phyloP scores from a whole-genome alignment of 2,113 vertebrate genomes.

The Callorhinus ursinus region DNA sequence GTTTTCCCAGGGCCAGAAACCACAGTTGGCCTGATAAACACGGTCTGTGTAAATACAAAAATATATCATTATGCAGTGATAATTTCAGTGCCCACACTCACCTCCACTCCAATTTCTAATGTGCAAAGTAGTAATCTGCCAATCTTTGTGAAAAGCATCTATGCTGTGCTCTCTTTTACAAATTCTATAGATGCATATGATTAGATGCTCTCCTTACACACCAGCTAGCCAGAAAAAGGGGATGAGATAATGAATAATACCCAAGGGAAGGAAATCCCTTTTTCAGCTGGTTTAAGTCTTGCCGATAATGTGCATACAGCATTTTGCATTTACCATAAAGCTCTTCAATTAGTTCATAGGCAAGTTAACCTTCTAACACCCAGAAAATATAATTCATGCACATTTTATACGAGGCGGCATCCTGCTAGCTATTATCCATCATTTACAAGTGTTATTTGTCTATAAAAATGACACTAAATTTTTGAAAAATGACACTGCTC shows the following conservation, averaged over 20 bases:
- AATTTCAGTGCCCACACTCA: neutral
- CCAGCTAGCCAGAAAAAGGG: slow-evolving; percentile 72
- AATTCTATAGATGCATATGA: slow-evolving; percentile 70
- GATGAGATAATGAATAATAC: slow-evolving; percentile 75
- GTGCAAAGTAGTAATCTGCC: slow-evolving; percentile 60
- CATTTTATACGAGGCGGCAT: slow-evolving; percentile 84
- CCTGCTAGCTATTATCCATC: slow-evolving; percentile 89
- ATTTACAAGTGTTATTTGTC: slow-evolving; percentile 91
- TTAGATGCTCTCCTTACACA: slow-evolving; percentile 67
- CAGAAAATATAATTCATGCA: slow-evolving; percentile 87
- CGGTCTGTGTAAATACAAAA: neutral
- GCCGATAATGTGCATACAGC: slow-evolving; percentile 76
- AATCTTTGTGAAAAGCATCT: slow-evolving; percentile 63
- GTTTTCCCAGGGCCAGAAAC: slow-evolving; percentile 3
- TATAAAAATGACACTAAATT: slow-evolving; percentile 91
- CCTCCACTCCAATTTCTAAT: slow-evolving; percentile 9
- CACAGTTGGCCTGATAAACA: slow-evolving; percentile 10
- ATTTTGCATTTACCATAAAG: slow-evolving; percentile 85
- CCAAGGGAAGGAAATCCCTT: slow-evolving; percentile 75
- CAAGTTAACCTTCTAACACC: slow-evolving; percentile 88
- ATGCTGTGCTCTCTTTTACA: slow-evolving; percentile 58
- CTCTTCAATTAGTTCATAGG: slow-evolving; percentile 87
- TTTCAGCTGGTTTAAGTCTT: slow-evolving; percentile 79
- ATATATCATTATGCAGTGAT: neutral
- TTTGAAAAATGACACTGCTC: slow-evolving; percentile 88